phyloP scores from a whole-genome alignment of 2,797 vertebrate genomes.

The Tamandua tetradactyla region DNA sequence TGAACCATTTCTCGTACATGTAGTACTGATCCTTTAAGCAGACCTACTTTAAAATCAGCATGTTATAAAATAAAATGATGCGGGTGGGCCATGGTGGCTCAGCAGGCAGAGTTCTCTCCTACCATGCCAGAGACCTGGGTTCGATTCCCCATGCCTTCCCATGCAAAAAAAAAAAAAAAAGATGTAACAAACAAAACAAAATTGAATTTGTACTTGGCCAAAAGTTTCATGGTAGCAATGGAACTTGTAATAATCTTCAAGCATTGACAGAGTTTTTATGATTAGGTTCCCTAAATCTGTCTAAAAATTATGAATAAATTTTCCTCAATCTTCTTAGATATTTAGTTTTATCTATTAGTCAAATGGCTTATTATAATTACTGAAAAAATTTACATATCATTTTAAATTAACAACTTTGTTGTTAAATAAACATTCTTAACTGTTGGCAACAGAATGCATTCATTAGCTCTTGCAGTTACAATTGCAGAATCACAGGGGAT shows the following conservation, averaged over 20 bases:
- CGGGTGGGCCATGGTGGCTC: no score
- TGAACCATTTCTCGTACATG: slow-evolving; percentile 8
- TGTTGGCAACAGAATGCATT: background rate
- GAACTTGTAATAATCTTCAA: background rate
- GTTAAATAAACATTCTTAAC: background rate
- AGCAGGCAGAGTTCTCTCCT: no score
- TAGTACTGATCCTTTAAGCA: background rate
- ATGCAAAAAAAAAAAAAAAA: no score
- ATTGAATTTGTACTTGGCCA: background rate
- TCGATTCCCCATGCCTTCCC: no score
- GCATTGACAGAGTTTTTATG: background rate
- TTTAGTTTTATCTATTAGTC: background rate
- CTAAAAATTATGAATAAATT: background rate
- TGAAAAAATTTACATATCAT: background rate
- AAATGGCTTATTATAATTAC: background rate
- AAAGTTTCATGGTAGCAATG: background rate
- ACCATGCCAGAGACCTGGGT: no score
- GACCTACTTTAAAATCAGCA: background rate
- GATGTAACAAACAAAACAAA: no score
- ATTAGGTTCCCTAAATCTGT: background rate
- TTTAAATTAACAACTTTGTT: background rate
- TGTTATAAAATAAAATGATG: background rate
- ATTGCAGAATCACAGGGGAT: background rate
- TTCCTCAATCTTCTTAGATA: background rate
- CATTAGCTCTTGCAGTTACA: background rate